These are phyloP conservation scores for Pteromalus puparum DNA, from an alignment of 1,140 invertebrate genomes.

Conservation along the genomic window DNA sequence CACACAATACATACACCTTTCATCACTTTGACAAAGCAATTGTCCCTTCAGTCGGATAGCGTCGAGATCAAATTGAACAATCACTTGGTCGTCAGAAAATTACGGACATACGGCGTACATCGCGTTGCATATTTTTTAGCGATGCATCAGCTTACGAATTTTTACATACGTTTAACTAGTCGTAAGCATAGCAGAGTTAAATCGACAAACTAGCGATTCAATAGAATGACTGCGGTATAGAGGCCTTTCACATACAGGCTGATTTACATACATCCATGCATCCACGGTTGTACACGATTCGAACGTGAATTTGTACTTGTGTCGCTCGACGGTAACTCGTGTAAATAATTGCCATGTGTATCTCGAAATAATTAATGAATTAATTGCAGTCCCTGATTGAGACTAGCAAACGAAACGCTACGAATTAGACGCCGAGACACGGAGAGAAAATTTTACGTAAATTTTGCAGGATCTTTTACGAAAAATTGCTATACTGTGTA, in stretches of 20 bases:
- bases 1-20: neutral
- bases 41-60: conserved; percentile 9
- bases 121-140: too few relatives aligned
- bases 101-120: too few relatives aligned
- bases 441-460: too few relatives aligned
- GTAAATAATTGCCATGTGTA: neutral
- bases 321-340: neutral
- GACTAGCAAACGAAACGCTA: neutral
- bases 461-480: too few relatives aligned
- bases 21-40: conserved; percentile 27
- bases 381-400: neutral
- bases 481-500: too few relatives aligned
- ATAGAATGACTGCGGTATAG: neutral
- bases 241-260: neutral
- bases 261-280: neutral
- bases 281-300: neutral
- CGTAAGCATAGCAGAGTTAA: too few relatives aligned
- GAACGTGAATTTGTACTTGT: neutral
- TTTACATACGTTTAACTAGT: too few relatives aligned
- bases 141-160: too few relatives aligned
- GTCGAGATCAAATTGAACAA: neutral
- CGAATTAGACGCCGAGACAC: neutral
- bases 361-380: neutral
- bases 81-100: neutral
- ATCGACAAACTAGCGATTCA: too few relatives aligned